A percentile compares a stretch with the other conserved stretches of the same genome.
Conservation (phyloP, 2,888 invertebrate species). For the Latrodectus elegans region DNA sequence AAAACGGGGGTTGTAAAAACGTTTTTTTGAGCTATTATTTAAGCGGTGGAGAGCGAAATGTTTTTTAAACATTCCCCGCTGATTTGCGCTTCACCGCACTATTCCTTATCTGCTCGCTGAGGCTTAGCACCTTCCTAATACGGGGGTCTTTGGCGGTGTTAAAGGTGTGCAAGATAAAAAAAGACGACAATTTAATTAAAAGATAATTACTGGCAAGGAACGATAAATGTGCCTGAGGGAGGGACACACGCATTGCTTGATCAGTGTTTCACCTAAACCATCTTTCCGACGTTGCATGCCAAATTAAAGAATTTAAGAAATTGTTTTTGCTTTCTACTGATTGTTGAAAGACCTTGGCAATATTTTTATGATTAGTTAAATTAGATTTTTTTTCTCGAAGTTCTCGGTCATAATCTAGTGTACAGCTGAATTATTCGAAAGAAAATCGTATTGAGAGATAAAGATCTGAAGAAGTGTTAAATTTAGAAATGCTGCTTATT, state of each 20-base stretch:
- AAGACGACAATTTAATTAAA: conserved; percentile 62
- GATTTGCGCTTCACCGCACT: conserved; percentile 41
- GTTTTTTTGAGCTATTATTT: too few relatives aligned
- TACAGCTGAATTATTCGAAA: too few relatives aligned
- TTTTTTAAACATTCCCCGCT: conserved; percentile 30
- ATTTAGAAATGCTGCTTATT: too few relatives aligned
- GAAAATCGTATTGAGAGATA: too few relatives aligned
- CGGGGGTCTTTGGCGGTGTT: too few relatives aligned
- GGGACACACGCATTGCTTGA: conserved; percentile 16
- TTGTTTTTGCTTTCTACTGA: background rate
- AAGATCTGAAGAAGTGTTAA: too few relatives aligned
- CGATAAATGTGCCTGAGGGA: conserved; percentile 19
- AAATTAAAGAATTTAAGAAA: background rate
- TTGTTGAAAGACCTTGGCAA: too few relatives aligned
- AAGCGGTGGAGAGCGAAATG: too few relatives aligned
- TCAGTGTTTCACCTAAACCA: conserved; percentile 14
- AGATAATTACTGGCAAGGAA: conserved; percentile 60
- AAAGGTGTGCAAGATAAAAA: conserved; percentile 6
- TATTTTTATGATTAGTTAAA: too few relatives aligned
- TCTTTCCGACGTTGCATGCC: conserved; percentile 12
- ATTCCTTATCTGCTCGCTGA: conserved; percentile 36
- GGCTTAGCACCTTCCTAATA: conserved; percentile 10
- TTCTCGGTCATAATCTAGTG: too few relatives aligned
- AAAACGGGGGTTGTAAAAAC: too few relatives aligned
- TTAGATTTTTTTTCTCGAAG: too few relatives aligned